Conservation (phyloP, 2,113 vertebrate genomes). For the Indicator maculatus region DNA sequence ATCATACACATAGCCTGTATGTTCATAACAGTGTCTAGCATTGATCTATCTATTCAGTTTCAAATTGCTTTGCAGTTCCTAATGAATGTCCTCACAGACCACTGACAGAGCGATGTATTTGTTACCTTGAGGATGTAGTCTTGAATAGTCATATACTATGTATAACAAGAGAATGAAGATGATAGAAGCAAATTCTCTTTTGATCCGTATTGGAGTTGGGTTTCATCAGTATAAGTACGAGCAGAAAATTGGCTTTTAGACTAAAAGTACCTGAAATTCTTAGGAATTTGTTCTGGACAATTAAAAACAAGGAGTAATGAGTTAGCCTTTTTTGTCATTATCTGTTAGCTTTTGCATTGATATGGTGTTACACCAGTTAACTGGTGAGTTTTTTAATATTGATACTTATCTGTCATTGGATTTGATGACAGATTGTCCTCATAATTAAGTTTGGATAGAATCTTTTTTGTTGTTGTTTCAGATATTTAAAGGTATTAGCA, state of each 20-base stretch:
- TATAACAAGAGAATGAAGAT: background rate
- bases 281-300: slow-evolving; percentile 8
- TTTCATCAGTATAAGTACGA: background rate
- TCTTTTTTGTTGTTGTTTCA: background rate
- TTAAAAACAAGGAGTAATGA: background rate
- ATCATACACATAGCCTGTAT: background rate
- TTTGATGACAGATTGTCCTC: background rate
- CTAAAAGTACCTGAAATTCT: background rate
- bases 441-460: background rate
- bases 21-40: background rate
- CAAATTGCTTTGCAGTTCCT: background rate
- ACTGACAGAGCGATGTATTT: background rate
- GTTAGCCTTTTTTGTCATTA: background rate
- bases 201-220: background rate
- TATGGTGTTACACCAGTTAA: background rate
- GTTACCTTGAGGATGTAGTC: background rate
- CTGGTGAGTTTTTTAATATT: background rate
- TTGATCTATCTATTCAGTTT: background rate
- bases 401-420: background rate
- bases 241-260: slow-evolving; percentile 11
- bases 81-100: background rate
- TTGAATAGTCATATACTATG: background rate
- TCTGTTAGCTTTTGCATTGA: background rate
- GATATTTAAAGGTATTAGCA: background rate
- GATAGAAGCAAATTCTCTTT: background rate